Base-by-base conservation (phyloP, 2,888 invertebrate genomes). In the Heteromurus nitidus region DNA sequence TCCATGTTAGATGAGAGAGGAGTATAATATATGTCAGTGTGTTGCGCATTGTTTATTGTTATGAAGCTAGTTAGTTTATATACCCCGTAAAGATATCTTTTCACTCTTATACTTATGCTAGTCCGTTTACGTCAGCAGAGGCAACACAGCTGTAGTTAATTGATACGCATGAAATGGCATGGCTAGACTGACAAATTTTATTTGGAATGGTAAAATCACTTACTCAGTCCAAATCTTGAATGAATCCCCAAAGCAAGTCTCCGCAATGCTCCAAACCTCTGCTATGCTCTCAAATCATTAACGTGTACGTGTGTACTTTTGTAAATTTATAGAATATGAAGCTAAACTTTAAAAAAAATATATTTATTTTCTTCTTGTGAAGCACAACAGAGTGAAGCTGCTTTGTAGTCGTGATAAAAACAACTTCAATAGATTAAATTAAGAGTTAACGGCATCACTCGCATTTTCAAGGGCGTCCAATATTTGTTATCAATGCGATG, bases 101-200 rank as follows among this genome's bases (percentile, higher is more conserved):
- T n/a, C 13, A 55, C 3, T 3, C 28, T 1, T 28, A 28, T 44
- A 26, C n/a, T 28, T 58, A 42, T 58, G 72, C 72, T 60, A 72
- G 72, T 55, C 74, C 50, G 50, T 74, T 74, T 74, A 74, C 74
- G 74, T 74, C 62, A 74, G 64, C 74, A 64, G 47, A 58, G 70
- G 58, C 22, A 73, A 62, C 60, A 73, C 72, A 73, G 72, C 72
- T 62, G 72, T 62, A 58, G 58, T 24, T 70, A 70, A 70, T 58
- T 55, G 36, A 70, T 69, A 69, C 50, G 36, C 55, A 36, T 55
- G 42, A 58, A 70, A 44, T 70, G 36, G 55, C 70, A 36, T 36
- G 24, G 31, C 26, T 30, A 22, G 30, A 16, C 47, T 3, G 9
- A 50, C 50, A 47, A 47, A 28, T 30, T 60, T 28, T 60, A 28